Evolutionary conservation across 1,140 invertebrate species (phyloP).

Genomic region (Temnothorax longispinosus): DNA sequence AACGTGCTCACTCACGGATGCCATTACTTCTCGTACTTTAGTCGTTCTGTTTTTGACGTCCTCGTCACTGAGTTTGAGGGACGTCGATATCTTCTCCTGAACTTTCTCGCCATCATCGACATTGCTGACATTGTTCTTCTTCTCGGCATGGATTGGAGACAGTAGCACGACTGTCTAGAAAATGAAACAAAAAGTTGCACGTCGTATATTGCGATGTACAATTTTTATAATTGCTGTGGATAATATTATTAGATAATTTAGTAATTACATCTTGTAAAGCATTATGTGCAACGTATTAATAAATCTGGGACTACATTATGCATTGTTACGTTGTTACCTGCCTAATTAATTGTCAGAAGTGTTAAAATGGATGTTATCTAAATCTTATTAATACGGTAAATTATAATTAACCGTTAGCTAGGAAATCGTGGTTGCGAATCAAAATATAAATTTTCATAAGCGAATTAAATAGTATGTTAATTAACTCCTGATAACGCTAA

Average conservation of each 20-base stretch:
- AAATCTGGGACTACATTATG: neutral
- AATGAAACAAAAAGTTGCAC: constrained; percentile 40
- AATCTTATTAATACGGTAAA: constrained; percentile 30
- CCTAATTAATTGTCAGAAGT: constrained; percentile 16
- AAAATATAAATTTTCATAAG: constrained; percentile 28
- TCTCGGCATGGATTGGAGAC: constrained; percentile 66
- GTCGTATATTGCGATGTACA: neutral
- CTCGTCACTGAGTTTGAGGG: constrained; percentile 77
- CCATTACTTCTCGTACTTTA: constrained; percentile 73
- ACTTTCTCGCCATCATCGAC: constrained; percentile 73
- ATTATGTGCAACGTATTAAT: neutral
- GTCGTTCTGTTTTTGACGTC: constrained; percentile 84
- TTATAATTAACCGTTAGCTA: constrained; percentile 21
- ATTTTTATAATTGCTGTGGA: neutral
- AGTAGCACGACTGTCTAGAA: constrained; percentile 67
- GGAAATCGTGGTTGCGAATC: neutral
- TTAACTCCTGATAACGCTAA: neutral
- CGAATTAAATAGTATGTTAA: constrained; percentile 24
- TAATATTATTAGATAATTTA: neutral
- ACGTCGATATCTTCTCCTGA: constrained; percentile 82
- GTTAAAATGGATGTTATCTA: constrained; percentile 22
- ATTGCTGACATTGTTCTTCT: constrained; percentile 66
- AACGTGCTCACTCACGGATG: constrained; percentile 60
- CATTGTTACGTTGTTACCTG: neutral
- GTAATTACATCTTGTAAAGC: neutral